Percentiles rank a stretch among this genome's conserved stretches.
phyloP scores from a whole-genome alignment of 2,797 vertebrate genomes.

The Aldrovandia affinis region DNA sequence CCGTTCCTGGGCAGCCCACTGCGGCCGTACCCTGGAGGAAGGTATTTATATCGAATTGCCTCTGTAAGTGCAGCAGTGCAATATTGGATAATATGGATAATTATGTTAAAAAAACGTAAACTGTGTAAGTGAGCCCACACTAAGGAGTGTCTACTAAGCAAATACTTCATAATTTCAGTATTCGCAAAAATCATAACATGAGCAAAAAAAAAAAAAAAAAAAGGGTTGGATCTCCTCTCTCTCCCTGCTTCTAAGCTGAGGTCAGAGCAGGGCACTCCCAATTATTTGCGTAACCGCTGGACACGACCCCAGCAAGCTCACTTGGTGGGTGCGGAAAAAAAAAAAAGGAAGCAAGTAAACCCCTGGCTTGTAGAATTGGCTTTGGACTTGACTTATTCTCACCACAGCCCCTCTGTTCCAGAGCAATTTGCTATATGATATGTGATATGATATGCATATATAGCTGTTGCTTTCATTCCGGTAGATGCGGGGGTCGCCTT shows the following conservation, averaged over 20 bases:
- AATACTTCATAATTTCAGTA: background rate
- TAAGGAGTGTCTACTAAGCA: background rate
- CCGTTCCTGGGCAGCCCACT: background rate
- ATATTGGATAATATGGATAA: background rate
- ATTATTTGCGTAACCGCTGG: background rate
- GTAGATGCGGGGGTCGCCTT: slow-evolving; percentile 25
- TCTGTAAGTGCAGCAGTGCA: background rate
- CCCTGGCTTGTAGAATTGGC: background rate
- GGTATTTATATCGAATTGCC: background rate
- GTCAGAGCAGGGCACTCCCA: background rate
- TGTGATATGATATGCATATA: slow-evolving; percentile 4
- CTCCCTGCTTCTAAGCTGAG: background rate
- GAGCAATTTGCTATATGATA: background rate
- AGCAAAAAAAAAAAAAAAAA: background rate
- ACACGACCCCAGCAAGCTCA: background rate
- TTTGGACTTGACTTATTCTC: background rate
- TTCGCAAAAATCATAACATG: background rate
- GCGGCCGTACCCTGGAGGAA: background rate
- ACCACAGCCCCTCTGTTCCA: slow-evolving; percentile 14
- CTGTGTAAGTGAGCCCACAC: background rate
- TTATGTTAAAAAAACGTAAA: background rate
- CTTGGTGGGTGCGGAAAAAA: background rate
- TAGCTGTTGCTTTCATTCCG: slow-evolving; percentile 8
- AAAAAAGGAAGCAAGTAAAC: background rate
- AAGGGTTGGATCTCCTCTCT: background rate